Percentiles rank a stretch among this genome's conserved stretches.
These are phyloP conservation scores for Isurus oxyrinchus DNA, from an alignment of 2,113 vertebrate genomes.

Conservation along the genomic window DNA sequence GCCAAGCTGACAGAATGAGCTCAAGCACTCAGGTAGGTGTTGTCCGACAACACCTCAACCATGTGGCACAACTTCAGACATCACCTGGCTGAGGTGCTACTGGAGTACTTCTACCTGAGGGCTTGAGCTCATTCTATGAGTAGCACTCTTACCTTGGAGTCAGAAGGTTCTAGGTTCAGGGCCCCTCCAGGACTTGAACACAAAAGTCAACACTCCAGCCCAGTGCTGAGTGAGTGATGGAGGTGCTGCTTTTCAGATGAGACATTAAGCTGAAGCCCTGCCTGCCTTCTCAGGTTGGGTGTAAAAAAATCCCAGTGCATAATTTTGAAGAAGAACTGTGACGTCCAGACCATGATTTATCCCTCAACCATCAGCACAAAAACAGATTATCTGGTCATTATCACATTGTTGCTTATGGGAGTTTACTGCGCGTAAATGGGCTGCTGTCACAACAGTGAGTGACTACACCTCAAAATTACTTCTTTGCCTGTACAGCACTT, in stretches of 20 bases:
- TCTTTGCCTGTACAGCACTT: not conserved
- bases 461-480: too few relatives aligned
- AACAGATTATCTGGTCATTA: not conserved
- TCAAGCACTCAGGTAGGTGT: too few relatives aligned
- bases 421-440: not conserved
- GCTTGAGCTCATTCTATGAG: too few relatives aligned
- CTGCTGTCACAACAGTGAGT: not conserved
- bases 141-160: too few relatives aligned
- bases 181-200: not conserved
- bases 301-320: not conserved
- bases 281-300: not conserved
- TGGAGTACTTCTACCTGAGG: too few relatives aligned
- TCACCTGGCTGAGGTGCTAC: too few relatives aligned
- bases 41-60: too few relatives aligned
- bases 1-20: too few relatives aligned
- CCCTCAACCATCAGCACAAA: too few relatives aligned
- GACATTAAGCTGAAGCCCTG: not conserved
- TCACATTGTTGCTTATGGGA: not conserved
- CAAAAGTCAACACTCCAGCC: not conserved
- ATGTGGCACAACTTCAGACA: too few relatives aligned
- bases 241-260: not conserved
- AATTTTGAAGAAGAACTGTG: not conserved
- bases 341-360: not conserved
- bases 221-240: not conserved
- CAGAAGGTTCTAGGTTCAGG: too few relatives aligned